Conservation (phyloP, 2,888 invertebrate species). For the Ectobius pallidus region DNA sequence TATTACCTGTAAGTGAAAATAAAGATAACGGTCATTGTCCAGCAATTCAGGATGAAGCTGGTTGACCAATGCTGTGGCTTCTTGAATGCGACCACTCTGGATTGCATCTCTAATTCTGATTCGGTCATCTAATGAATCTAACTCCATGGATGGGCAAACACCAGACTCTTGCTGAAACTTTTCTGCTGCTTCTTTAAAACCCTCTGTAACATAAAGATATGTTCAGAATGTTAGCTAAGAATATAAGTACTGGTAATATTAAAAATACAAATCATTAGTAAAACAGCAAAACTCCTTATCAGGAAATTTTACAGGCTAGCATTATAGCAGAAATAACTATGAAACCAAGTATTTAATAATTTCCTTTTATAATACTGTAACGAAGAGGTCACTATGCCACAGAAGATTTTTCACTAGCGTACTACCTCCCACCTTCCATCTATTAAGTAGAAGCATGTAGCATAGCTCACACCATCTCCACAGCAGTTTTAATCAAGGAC, state of each 20-base stretch:
- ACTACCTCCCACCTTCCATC: too few relatives aligned
- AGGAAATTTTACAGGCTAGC: conserved; percentile 3
- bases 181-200: conserved; percentile 95
- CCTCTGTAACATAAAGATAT: conserved; percentile 68
- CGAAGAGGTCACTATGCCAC: too few relatives aligned
- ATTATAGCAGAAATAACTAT: too few relatives aligned
- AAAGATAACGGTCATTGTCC: conserved; percentile 93
- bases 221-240: too few relatives aligned
- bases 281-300: conserved; percentile 1
- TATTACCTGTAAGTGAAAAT: conserved; percentile 90
- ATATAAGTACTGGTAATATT: neutral
- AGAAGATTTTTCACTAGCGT: too few relatives aligned
- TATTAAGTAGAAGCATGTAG: too few relatives aligned
- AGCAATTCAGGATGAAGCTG: conserved; percentile 92
- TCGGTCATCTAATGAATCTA: conserved; percentile 87
- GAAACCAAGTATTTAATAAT: too few relatives aligned
- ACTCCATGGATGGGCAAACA: conserved; percentile 74
- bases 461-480: too few relatives aligned
- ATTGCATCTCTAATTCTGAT: conserved; percentile 94
- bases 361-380: too few relatives aligned
- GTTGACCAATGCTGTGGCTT: conserved; percentile 93
- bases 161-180: conserved; percentile 96
- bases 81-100: conserved; percentile 89
- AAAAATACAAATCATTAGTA: neutral
- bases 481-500: too few relatives aligned